A percentile compares a stretch with the other conserved stretches of the same genome.
phyloP scores from a whole-genome alignment of 2,888 invertebrate species.

The Hipparchia sbordonii region DNA sequence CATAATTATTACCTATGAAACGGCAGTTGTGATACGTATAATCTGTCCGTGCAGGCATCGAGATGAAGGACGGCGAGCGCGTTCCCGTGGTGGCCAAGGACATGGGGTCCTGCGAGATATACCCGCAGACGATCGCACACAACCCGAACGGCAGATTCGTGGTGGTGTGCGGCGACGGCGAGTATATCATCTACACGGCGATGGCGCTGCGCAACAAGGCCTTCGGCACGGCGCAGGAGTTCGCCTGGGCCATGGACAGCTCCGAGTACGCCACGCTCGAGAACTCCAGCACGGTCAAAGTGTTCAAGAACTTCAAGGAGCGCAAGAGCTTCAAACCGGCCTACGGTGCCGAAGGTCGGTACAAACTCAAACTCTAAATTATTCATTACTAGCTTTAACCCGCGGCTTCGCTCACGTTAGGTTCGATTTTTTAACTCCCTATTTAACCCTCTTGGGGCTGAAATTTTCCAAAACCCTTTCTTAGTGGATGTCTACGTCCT shows the following conservation, averaged over 20 bases:
- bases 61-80: conserved; percentile 95
- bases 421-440: too few relatives aligned
- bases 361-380: too few relatives aligned
- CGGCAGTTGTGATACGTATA: too few relatives aligned
- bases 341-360: conserved; percentile 94
- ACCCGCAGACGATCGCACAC: conserved; percentile 98
- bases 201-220: conserved; percentile 99
- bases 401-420: too few relatives aligned
- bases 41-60: conserved; percentile 68
- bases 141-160: conserved; percentile 97
- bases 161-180: conserved; percentile 99
- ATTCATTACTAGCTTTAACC: too few relatives aligned
- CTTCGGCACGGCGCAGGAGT: conserved; percentile 98
- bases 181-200: conserved; percentile 99
- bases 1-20: too few relatives aligned
- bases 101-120: conserved; percentile 99
- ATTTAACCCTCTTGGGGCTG: too few relatives aligned
- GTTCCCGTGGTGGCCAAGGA: conserved; percentile 98
- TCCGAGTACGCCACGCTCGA: conserved; percentile 96
- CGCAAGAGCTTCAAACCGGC: conserved; percentile 97
- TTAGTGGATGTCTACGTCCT: too few relatives aligned
- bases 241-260: conserved; percentile 99
- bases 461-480: too few relatives aligned
- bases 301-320: conserved; percentile 99
- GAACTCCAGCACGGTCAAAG: conserved; percentile 93